Evolutionary conservation across 2,797 vertebrate genomes (phyloP).

Genomic region (Tachyglossus aculeatus): DNA sequence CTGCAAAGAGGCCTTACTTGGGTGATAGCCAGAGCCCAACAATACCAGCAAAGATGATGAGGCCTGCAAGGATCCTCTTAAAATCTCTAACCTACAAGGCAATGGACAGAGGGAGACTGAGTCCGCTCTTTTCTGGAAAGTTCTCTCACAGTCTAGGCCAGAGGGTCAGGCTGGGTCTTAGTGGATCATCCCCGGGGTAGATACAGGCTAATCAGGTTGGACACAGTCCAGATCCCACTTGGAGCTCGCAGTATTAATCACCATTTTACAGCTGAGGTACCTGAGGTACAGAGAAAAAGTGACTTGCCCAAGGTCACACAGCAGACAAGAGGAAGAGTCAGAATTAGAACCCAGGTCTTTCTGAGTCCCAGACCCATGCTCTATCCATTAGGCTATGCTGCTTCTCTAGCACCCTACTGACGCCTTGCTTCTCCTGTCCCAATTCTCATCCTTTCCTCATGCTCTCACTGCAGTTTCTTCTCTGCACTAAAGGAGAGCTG

Average conservation of each 20-base stretch:
- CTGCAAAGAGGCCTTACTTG: background rate
- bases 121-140: no score
- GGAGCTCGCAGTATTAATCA: no score
- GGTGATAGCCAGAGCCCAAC: background rate
- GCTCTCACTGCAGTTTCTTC: background rate
- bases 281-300: no score
- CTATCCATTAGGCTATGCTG: background rate
- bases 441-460: background rate
- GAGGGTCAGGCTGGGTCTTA: no score
- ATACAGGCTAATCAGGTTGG: no score
- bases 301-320: no score
- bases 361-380: background rate
- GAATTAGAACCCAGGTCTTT: background rate
- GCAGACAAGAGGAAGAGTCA: background rate
- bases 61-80: background rate
- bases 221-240: no score
- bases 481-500: accelerated
- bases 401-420: background rate
- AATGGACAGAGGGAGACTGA: background rate
- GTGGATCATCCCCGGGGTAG: no score
- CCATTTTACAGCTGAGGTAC: no score
- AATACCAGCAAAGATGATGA: background rate
- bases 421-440: background rate
- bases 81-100: conserved; percentile 23
- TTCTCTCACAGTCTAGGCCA: no score